Evolutionary conservation across 2,113 vertebrate species (phyloP).

Genomic region (Sebastes schlegelii): DNA sequence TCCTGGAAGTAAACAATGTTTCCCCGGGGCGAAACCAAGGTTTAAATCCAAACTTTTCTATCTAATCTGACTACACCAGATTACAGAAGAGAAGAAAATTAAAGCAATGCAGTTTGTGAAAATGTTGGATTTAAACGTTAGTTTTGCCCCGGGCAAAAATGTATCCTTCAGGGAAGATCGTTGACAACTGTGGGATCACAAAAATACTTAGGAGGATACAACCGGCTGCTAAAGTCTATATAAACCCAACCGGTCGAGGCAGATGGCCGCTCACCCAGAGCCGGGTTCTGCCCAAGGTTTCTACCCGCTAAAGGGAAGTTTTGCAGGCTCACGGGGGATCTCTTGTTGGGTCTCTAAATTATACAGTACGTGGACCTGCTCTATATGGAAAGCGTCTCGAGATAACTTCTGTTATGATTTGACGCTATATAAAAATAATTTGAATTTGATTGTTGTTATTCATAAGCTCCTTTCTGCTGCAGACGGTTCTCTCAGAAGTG

Average conservation of each 20-base stretch:
- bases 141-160: not conserved
- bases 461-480: slow-evolving; percentile 68
- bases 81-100: not conserved
- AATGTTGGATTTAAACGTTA: not conserved
- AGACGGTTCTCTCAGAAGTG: slow-evolving; percentile 83
- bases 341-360: too few relatives aligned
- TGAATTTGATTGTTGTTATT: not conserved
- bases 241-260: too few relatives aligned
- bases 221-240: not conserved
- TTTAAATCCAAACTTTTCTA: not conserved
- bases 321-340: too few relatives aligned
- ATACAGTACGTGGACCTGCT: too few relatives aligned
- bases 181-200: not conserved
- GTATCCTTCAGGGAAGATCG: not conserved
- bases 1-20: not conserved
- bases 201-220: not conserved
- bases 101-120: not conserved
- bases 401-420: too few relatives aligned
- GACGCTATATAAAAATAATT: too few relatives aligned
- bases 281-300: too few relatives aligned
- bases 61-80: not conserved
- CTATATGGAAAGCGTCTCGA: too few relatives aligned
- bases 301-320: too few relatives aligned
- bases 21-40: not conserved
- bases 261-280: too few relatives aligned